Evolutionary conservation across 2,113 vertebrate genomes (phyloP).

Genomic region (Nannobrachium achirus): DNA sequence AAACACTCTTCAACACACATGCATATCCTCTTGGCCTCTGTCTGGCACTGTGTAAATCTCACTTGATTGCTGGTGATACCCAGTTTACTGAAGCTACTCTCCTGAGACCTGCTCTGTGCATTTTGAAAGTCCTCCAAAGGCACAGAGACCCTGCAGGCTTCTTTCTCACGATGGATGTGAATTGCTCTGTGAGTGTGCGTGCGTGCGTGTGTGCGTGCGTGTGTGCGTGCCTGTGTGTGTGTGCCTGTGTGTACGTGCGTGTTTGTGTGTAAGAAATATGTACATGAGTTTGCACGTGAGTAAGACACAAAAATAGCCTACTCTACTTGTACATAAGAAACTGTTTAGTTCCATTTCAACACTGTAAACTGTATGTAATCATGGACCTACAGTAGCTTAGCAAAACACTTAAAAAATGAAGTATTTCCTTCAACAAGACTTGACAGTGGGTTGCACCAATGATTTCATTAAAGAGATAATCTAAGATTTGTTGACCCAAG

Average conservation of each 20-base stretch:
- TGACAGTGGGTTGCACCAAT: too few relatives aligned
- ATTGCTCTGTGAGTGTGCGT: constrained; percentile 36
- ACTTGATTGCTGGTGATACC: constrained; percentile 59
- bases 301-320: too few relatives aligned
- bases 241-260: constrained; percentile 11
- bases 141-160: constrained; percentile 45
- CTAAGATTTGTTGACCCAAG: too few relatives aligned
- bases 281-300: too few relatives aligned
- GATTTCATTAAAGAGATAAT: too few relatives aligned
- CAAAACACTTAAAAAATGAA: too few relatives aligned
- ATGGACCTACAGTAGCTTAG: too few relatives aligned
- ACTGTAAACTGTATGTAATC: too few relatives aligned
- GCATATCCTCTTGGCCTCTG: constrained; percentile 39
- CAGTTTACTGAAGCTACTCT: constrained; percentile 60
- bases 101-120: constrained; percentile 58
- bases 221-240: too few relatives aligned
- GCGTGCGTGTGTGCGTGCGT: not conserved
- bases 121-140: constrained; percentile 53
- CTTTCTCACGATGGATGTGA: constrained; percentile 76
- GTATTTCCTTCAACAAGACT: too few relatives aligned
- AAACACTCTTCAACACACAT: not conserved
- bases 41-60: constrained; percentile 63
- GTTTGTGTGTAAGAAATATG: constrained; percentile 16
- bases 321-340: too few relatives aligned
- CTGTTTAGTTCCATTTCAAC: too few relatives aligned